A percentile compares a stretch with the other conserved stretches of the same genome.
Evolutionary conservation across 2,113 vertebrate species (phyloP).

Genomic region (Coturnix japonica): DNA sequence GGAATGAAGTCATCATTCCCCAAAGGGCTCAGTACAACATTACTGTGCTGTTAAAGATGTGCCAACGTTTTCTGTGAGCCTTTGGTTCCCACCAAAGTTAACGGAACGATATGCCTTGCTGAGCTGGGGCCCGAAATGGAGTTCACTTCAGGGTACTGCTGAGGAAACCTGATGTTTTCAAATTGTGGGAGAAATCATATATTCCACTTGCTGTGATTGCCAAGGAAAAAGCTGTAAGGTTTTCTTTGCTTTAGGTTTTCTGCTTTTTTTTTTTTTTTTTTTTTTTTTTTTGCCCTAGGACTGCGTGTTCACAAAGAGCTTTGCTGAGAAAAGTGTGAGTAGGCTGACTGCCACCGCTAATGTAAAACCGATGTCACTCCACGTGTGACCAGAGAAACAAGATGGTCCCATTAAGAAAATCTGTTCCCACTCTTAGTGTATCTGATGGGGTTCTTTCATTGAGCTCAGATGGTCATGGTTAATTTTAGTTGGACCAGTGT

Average conservation of each 20-base stretch:
- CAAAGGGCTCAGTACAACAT: neutral
- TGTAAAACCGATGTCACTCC: neutral
- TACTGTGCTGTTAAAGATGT: neutral
- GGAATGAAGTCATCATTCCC: slow-evolving; percentile 7
- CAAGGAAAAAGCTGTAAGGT: neutral
- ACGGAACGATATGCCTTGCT: neutral
- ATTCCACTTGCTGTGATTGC: neutral
- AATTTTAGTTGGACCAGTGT: neutral
- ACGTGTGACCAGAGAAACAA: neutral
- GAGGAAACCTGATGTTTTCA: neutral
- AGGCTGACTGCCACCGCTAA: neutral
- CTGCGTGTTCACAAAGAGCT: neutral
- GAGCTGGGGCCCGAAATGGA: neutral
- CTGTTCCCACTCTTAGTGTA: neutral
- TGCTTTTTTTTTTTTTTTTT: neutral
- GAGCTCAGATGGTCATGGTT: neutral
- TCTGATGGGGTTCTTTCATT: neutral
- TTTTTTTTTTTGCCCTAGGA: neutral
- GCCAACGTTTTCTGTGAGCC: neutral
- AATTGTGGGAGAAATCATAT: neutral
- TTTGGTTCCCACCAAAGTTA: neutral
- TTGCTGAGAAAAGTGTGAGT: fast-evolving
- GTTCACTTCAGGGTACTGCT: slow-evolving; percentile 39
- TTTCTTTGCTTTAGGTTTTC: neutral
- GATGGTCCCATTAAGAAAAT: neutral